Conservation (phyloP, 1,140 invertebrate genomes). For the Holcopasites calliopsidis region DNA sequence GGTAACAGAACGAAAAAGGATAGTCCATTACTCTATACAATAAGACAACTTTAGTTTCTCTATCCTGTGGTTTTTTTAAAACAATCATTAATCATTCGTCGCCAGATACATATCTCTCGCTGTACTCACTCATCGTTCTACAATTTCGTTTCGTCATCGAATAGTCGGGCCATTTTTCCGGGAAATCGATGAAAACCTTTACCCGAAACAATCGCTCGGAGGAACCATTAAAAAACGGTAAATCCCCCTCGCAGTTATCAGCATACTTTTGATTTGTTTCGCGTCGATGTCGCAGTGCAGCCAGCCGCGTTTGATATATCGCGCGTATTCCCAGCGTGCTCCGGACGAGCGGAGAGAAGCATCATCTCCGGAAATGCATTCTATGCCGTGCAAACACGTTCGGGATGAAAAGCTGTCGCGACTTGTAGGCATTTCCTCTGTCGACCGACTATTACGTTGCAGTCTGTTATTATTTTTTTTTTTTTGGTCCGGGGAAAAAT, state of each 20-base stretch:
- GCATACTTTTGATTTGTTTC: slow-evolving; percentile 16
- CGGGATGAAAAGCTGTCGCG: neutral
- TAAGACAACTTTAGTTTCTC: no score
- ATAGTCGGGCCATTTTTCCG: neutral
- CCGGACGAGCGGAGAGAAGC: neutral
- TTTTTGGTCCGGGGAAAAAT: no score
- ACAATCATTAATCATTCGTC: slow-evolving; percentile 3
- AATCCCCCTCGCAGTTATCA: neutral
- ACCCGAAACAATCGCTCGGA: neutral
- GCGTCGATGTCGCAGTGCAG: neutral
- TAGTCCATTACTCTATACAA: no score
- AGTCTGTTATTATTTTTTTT: no score
- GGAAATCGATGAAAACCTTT: neutral
- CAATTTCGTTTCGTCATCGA: neutral
- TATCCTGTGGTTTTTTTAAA: neutral
- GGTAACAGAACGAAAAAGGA: no score
- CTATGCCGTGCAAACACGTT: neutral
- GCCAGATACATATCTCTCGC: neutral
- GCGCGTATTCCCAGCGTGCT: neutral
- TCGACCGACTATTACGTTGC: no score
- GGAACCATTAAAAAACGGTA: slow-evolving; percentile 9
- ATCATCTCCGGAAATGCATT: neutral
- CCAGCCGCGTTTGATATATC: slow-evolving; percentile 20
- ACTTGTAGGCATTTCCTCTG: neutral
- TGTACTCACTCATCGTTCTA: neutral